A percentile compares a stretch with the other conserved stretches of the same genome.
Conservation (phyloP, 2,888 invertebrate genomes). For the Deilephila elpenor region DNA sequence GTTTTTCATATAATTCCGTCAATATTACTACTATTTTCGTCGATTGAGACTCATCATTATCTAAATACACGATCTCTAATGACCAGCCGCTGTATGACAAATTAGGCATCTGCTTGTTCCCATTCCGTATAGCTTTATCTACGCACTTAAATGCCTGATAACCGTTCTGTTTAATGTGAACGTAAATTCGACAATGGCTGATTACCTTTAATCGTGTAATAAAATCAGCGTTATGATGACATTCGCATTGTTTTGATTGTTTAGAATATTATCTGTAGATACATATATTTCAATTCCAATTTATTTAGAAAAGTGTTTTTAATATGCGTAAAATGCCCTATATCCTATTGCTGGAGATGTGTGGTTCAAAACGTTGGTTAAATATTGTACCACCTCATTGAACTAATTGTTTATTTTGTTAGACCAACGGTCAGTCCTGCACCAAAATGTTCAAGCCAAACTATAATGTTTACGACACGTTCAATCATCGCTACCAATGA, state of each 20-base stretch:
- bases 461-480: too few species aligned
- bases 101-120: constrained; percentile 15
- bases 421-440: too few species aligned
- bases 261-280: background rate
- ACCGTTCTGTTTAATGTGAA: constrained; percentile 13
- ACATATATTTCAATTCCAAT: background rate
- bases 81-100: constrained; percentile 1
- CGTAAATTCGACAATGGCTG: constrained; percentile 23
- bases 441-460: too few species aligned
- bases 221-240: background rate
- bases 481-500: too few species aligned
- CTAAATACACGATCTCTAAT: constrained; percentile 13
- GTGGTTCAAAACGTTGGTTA: too few species aligned
- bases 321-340: too few species aligned
- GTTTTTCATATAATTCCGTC: background rate
- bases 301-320: too few species aligned
- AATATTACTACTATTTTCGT: background rate
- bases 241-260: background rate
- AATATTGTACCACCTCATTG: too few species aligned
- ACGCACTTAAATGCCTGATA: constrained; percentile 7
- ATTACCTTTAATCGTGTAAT: constrained; percentile 29
- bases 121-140: constrained; percentile 3
- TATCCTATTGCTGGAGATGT: too few species aligned
- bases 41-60: background rate
- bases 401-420: too few species aligned